phyloP scores from a whole-genome alignment of 2,113 vertebrate species.

The Ammodytes dubius region DNA sequence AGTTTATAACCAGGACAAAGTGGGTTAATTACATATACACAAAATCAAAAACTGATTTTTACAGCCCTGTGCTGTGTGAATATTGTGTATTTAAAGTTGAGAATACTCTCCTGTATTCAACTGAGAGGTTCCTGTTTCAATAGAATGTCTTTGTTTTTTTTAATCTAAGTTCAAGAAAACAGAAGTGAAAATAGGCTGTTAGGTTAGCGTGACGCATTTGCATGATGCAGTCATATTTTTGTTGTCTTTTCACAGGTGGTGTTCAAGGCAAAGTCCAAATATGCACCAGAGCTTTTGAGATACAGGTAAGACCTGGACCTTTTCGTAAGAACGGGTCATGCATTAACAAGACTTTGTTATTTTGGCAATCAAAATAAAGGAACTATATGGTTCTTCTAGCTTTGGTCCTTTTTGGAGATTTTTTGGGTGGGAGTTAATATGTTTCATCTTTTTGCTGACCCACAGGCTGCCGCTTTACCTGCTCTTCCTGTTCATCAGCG shows the following conservation, averaged over 20 bases:
- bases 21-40: not conserved
- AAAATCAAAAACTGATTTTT: too few species aligned
- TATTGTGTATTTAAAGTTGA: not conserved
- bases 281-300: conserved; percentile 91
- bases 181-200: conserved; percentile 67
- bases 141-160: not conserved
- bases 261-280: conserved; percentile 96
- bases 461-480: conserved; percentile 91
- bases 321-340: not conserved
- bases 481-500: conserved; percentile 90
- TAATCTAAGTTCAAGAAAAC: not conserved
- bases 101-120: not conserved
- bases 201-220: conserved; percentile 37
- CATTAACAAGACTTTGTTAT: not conserved
- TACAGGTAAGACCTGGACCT: conserved; percentile 85
- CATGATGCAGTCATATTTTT: not conserved
- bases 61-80: not conserved
- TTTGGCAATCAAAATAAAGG: not conserved
- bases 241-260: conserved; percentile 87
- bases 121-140: conserved; percentile 59
- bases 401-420: not conserved
- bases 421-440: not conserved
- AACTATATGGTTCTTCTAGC: not conserved
- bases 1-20: too few species aligned
- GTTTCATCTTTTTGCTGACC: not conserved